These are phyloP conservation scores for Hippocampus abdominalis DNA, from an alignment of 2,113 vertebrate genomes.

Conservation along the genomic window DNA sequence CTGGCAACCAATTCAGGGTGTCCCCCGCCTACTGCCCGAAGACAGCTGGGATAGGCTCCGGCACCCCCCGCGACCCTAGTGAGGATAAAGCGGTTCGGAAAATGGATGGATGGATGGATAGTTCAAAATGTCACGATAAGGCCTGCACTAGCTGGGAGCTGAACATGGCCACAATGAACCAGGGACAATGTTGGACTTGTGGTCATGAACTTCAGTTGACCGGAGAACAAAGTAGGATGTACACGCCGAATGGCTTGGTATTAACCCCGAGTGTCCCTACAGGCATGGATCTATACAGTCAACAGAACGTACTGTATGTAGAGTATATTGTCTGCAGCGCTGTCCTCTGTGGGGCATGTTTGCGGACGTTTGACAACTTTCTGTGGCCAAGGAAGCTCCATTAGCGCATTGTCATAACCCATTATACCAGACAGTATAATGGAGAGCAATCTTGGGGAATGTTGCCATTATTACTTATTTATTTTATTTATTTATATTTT, in stretches of 20 bases:
- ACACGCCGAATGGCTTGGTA: conserved; percentile 1
- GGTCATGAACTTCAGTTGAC: neutral
- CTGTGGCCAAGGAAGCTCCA: conserved; percentile 12
- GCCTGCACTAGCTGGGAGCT: neutral
- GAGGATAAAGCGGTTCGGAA: too few species aligned
- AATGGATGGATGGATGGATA: too few species aligned
- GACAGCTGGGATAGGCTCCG: too few species aligned
- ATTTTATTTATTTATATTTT: too few species aligned
- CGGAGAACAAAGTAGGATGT: neutral
- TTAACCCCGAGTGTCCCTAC: conserved; percentile 23
- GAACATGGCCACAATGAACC: neutral
- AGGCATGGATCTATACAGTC: conserved; percentile 41
- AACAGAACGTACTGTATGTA: conserved; percentile 26
- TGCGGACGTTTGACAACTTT: conserved; percentile 9
- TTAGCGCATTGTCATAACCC: conserved; percentile 8
- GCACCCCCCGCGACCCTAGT: too few species aligned
- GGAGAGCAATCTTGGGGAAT: conserved; percentile 1
- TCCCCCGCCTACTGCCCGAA: too few species aligned
- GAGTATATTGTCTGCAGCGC: conserved; percentile 26
- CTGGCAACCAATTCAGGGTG: too few species aligned
- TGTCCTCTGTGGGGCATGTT: conserved; percentile 26
- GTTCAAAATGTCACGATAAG: neutral
- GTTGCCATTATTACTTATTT: conserved; percentile 2
- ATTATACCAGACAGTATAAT: conserved; percentile 13
- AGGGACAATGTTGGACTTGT: conserved; percentile 4